Evolutionary conservation across 2,797 vertebrate species (phyloP), one percentile per base, ranked within the genome.

Genomic region (Neosilurus mollespiculum): DNA sequence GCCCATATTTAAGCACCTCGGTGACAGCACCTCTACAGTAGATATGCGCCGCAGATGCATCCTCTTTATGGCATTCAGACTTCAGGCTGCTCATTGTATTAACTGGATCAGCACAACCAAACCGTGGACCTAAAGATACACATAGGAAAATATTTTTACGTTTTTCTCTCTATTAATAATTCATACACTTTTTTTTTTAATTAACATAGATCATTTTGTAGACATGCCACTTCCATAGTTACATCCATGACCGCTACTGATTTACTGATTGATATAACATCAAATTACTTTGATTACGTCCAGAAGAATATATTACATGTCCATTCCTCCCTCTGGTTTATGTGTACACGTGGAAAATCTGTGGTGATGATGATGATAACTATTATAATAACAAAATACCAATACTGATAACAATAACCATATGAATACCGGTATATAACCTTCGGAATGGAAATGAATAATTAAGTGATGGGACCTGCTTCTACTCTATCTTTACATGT

Each of bases 1-100:
- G 89, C 6, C 98, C 98, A 89, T 95, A 97, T 79, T 96, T 97
- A 2, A 99, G 90, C 58, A 98, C 89, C 84, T 97, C 95, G 0
- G 98, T 98, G 87, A 93, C 89, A 75, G 92, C 95, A 88, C 97
- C 96, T 76, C 91, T 92, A 58, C 96, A 97, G 89, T 96, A 96
- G 66, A 96, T 84, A 81, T 96, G 96, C 85, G 98, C 96, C 12
- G 96, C 94, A 58, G 90, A 90, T 0, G 94, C 69, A 37, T 87
- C 83, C 14, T 83, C 83, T 59, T 22, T 64, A 16, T 77, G 59
- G 1, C 56, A 71, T 53, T 73, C 80, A 37, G 81, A 78, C 43
- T 26, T 72, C 30, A 78, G n/a, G 61, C 84, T 85, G 30, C 37
- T 51, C 88, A 88, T 88, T 70, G 64, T 82, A 65, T 81, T 53